phyloP scores from a whole-genome alignment of 1,140 invertebrate genomes.

The Anoplophora glabripennis region DNA sequence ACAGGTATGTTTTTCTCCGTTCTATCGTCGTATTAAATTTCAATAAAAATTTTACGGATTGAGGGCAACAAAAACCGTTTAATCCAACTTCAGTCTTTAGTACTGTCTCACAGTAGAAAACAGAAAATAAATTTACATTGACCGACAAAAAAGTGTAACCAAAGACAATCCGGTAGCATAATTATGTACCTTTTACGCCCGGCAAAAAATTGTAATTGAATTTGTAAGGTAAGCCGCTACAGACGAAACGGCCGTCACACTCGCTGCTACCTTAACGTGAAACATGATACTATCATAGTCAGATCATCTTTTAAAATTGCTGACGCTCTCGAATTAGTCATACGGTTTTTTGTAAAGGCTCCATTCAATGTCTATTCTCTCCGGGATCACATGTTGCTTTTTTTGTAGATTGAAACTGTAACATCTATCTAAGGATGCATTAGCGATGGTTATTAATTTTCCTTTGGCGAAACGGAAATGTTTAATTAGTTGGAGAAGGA shows the following conservation, averaged over 20 bases:
- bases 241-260: not conserved
- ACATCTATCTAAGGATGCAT: too few relatives aligned
- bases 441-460: too few relatives aligned
- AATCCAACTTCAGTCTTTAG: too few relatives aligned
- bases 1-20: too few relatives aligned
- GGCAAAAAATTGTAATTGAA: constrained; percentile 20
- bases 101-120: too few relatives aligned
- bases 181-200: not conserved
- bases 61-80: too few relatives aligned
- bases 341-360: constrained; percentile 7
- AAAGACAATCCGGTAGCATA: constrained; percentile 11
- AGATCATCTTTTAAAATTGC: constrained; percentile 8
- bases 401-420: not conserved
- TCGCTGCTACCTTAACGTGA: constrained; percentile 1
- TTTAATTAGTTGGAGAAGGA: too few relatives aligned
- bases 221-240: constrained; percentile 10
- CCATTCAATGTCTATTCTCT: constrained; percentile 13
- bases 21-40: too few relatives aligned
- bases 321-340: constrained; percentile 15
- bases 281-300: not conserved
- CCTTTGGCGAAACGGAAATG: too few relatives aligned
- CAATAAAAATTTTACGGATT: too few relatives aligned
- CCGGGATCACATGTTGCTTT: constrained; percentile 11
- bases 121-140: too few relatives aligned
- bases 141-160: not conserved